Percentiles rank a stretch among this genome's conserved stretches.
Conservation (phyloP, 1,140 invertebrate species). For the Solenopsis fugax region DNA sequence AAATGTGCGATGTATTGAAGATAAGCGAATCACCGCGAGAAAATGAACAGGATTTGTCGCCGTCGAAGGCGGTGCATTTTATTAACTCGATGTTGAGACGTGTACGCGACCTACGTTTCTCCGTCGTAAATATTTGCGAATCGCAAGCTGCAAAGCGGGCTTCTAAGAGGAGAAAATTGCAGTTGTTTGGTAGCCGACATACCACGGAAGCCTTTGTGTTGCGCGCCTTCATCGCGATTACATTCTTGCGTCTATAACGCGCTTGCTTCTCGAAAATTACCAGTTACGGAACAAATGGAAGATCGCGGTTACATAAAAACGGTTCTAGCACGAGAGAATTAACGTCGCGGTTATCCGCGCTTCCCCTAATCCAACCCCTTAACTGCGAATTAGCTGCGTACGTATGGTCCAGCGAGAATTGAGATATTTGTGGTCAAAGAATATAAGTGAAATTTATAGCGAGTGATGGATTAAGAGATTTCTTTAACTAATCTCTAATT, state of each 20-base stretch:
- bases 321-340: not conserved
- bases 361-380: not conserved
- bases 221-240: slow-evolving; percentile 32
- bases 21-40: not conserved
- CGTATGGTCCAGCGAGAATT: not conserved
- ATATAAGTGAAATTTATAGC: not conserved
- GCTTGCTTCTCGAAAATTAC: slow-evolving; percentile 39
- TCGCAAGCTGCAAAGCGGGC: slow-evolving; percentile 26
- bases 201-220: slow-evolving; percentile 45
- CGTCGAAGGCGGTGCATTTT: slow-evolving; percentile 30
- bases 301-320: slow-evolving; percentile 27
- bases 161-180: slow-evolving; percentile 47
- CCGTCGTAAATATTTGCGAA: slow-evolving; percentile 47
- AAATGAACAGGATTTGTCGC: slow-evolving; percentile 44
- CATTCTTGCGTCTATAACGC: slow-evolving; percentile 53
- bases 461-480: not conserved
- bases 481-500: not conserved
- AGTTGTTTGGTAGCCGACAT: slow-evolving; percentile 49
- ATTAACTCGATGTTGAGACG: slow-evolving; percentile 23
- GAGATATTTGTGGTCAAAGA: not conserved
- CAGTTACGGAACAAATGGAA: slow-evolving; percentile 28
- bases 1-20: not conserved
- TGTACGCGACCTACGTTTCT: slow-evolving; percentile 7
- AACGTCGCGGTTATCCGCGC: not conserved
- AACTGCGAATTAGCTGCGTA: not conserved